Percentiles rank a stretch among this genome's conserved stretches.
Conservation (phyloP, 2,113 vertebrate genomes). For the Osmerus mordax region DNA sequence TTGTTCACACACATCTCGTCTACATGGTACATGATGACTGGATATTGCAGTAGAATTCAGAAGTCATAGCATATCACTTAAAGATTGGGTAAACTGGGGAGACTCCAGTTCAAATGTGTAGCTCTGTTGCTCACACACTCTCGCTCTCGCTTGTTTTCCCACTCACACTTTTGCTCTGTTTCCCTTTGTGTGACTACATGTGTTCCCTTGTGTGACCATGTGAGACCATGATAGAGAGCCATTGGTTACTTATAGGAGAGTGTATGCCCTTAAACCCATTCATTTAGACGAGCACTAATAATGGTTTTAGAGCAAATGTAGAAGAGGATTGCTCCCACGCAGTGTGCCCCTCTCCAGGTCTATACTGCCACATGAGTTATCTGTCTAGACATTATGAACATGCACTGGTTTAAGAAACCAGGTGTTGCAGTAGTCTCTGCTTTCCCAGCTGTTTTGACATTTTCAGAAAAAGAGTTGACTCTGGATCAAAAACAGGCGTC, state of each 20-base stretch:
- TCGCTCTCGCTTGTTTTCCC: too few species aligned
- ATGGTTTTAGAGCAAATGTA: constrained; percentile 58
- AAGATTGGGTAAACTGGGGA: background rate
- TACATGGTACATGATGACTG: too few species aligned
- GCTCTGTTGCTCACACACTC: background rate
- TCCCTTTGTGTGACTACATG: background rate
- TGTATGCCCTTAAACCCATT: constrained; percentile 16
- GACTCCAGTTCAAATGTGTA: background rate
- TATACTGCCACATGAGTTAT: constrained; percentile 39
- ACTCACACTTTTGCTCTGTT: background rate
- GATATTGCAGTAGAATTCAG: too few species aligned
- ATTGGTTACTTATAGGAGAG: background rate
- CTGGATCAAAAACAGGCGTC: too few species aligned
- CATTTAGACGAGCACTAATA: constrained; percentile 68
- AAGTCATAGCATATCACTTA: too few species aligned
- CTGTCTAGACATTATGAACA: background rate
- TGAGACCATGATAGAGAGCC: too few species aligned
- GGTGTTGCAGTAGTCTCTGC: too few species aligned
- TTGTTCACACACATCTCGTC: too few species aligned
- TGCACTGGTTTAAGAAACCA: too few species aligned
- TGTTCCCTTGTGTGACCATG: too few species aligned
- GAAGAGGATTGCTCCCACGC: constrained; percentile 41
- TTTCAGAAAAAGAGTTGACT: too few species aligned
- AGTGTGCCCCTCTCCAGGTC: constrained; percentile 39
- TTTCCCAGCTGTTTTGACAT: too few species aligned